These are phyloP conservation scores for Oceanites oceanicus DNA, from an alignment of 2,113 vertebrate species.

Conservation along the genomic window DNA sequence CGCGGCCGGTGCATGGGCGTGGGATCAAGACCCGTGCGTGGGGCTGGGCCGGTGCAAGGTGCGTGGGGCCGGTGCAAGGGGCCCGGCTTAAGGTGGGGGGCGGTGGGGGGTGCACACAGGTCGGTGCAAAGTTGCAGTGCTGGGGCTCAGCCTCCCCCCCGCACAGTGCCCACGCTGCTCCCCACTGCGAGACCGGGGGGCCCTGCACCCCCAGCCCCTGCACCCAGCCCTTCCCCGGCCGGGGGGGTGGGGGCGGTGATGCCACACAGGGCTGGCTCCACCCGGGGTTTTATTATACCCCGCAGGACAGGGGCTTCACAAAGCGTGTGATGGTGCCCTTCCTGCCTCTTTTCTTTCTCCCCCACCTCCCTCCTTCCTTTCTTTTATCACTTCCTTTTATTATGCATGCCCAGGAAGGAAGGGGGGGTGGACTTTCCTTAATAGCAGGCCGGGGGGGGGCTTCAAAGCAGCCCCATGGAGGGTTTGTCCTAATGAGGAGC, in stretches of 20 bases:
- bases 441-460: background rate
- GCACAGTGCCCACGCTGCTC: background rate
- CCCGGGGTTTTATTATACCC: background rate
- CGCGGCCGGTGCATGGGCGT: background rate
- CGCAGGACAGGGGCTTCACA: background rate
- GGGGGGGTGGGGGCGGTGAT: background rate
- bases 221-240: background rate
- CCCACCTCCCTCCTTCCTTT: constrained; percentile 37
- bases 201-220: background rate
- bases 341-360: constrained; percentile 49
- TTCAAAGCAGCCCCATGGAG: background rate
- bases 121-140: background rate
- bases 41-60: background rate
- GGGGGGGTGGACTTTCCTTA: background rate
- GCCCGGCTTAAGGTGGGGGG: background rate
- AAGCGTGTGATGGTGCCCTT: constrained; percentile 31
- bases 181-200: background rate
- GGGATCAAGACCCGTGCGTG: background rate
- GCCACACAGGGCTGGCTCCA: background rate
- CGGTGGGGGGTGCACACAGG: background rate
- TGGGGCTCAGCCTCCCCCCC: background rate
- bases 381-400: constrained; percentile 60
- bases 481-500: background rate
- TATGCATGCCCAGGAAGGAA: constrained; percentile 45
- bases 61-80: background rate